Base-by-base conservation (phyloP, 2,113 vertebrate genomes). In the Chloebia gouldiae region DNA sequence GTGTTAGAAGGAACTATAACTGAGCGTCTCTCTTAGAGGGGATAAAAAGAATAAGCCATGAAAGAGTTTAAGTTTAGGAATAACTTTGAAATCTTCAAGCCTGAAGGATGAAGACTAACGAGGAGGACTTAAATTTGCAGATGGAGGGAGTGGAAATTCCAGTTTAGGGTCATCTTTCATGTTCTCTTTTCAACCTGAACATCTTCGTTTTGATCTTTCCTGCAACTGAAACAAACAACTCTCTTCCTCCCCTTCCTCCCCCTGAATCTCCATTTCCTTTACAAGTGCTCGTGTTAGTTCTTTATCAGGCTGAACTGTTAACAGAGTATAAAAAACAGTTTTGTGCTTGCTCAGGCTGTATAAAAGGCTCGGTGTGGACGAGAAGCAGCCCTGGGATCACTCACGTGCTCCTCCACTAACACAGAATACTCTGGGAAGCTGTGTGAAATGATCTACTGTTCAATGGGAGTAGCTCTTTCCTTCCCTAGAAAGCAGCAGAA, bases 151-250 rank as follows among this genome's bases (percentile, higher is more conserved):
- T 92, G 73, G 93, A 94, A 94, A 92, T 86, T 90, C 78, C 85
- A 78, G 75, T 94, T 94, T 91, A 73, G 72, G 82, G 79, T 86
- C 79, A 92, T 90, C 66, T 96, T 92, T 92, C 92, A 86, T 92
- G 94, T 95, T 94, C 75, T 91, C 93, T 95, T 81, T 95, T 97
- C 82, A 91, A 94, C 92, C 89, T 91, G 78, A 89, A 96, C 56
- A 33, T 91, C 57, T 94, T 92, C 8, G 3, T 95, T 96, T 94
- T 96, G 92, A 95, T 96, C 91, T 96, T 90, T 92, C 86, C 86
- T 93, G 87, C 88, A 89, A 83, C 91, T 92, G 95, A 95, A 96
- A 56, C 79, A 96, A 95, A 97, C 95, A 94, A 64, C 68, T 83
- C 63, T 97, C 86, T 95, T 97, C 96, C 92, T 96, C 86, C 90